Evolutionary conservation across 2,797 vertebrate genomes (phyloP).

Genomic region (Salmo trutta): DNA sequence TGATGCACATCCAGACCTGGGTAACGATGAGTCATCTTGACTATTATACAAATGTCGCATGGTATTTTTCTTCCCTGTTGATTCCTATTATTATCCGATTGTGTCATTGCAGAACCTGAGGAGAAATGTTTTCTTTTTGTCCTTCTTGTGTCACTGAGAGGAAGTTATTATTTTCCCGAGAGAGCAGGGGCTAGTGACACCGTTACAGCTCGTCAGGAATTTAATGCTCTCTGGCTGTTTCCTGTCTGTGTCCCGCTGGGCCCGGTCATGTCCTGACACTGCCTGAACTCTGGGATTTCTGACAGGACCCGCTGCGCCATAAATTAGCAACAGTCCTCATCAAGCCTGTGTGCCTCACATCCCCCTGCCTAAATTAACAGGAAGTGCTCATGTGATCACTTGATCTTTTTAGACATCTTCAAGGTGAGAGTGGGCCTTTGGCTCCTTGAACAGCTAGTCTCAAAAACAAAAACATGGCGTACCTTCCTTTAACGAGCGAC

Average conservation of each 20-base stretch:
- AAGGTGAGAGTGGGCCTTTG: conserved; percentile 29
- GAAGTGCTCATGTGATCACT: conserved; percentile 31
- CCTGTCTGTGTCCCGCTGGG: conserved; percentile 51
- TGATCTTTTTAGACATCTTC: conserved; percentile 38
- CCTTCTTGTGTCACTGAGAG: not conserved
- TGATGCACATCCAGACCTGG: not conserved
- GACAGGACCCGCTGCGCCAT: conserved; percentile 52
- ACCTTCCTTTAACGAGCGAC: conserved; percentile 34
- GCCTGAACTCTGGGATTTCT: conserved; percentile 27
- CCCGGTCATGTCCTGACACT: conserved; percentile 26
- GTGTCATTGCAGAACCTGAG: conserved; percentile 4
- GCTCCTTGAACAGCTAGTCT: conserved; percentile 7
- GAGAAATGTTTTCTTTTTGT: not conserved
- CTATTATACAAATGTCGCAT: not conserved
- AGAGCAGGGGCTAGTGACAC: conserved; percentile 36
- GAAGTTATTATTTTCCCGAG: conserved; percentile 14
- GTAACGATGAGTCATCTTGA: not conserved
- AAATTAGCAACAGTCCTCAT: conserved; percentile 49
- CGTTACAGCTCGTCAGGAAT: conserved; percentile 38
- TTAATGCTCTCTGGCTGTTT: conserved; percentile 36
- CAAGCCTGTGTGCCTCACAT: conserved; percentile 40
- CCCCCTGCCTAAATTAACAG: conserved; percentile 27
- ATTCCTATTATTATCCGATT: conserved; percentile 22
- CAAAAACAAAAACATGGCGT: not conserved
- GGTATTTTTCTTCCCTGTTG: not conserved